Evolutionary conservation across 1,140 invertebrate genomes (phyloP).

Genomic region (Brachionus rubens): DNA sequence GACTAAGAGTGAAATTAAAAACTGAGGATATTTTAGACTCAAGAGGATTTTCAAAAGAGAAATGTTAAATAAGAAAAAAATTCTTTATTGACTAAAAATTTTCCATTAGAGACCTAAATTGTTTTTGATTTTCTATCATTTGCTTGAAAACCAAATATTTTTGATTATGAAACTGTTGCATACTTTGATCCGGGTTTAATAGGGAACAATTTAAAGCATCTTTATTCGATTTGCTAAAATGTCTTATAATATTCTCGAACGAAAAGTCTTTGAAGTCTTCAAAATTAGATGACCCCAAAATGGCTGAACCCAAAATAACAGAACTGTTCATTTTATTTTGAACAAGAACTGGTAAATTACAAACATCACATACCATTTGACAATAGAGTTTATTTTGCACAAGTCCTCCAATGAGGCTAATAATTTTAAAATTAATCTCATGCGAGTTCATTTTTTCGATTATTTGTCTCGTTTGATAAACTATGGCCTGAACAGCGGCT

Average conservation of each 20-base stretch:
- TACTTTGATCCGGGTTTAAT: background rate
- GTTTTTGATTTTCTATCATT: conserved; percentile 30
- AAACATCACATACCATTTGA: conserved; percentile 16
- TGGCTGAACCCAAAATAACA: conserved; percentile 79
- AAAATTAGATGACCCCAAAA: conserved; percentile 68
- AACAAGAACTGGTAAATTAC: conserved; percentile 15
- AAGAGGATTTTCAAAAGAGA: no score
- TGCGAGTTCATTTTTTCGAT: conserved; percentile 77
- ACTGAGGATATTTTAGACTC: no score
- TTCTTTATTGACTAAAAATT: no score
- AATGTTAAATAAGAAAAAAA: no score
- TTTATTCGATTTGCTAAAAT: background rate
- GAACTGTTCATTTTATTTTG: conserved; percentile 56
- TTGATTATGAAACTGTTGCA: conserved; percentile 1
- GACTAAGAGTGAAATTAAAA: no score
- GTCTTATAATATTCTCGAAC: background rate
- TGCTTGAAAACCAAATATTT: conserved; percentile 6
- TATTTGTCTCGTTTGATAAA: conserved; percentile 66
- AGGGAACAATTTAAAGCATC: background rate
- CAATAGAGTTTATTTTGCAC: background rate
- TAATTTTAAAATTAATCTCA: conserved; percentile 75
- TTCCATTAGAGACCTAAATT: conserved; percentile 8
- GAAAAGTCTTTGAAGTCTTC: background rate
- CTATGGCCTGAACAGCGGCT: conserved; percentile 79
- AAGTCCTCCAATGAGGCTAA: conserved; percentile 64